Base-by-base conservation (phyloP, 2,797 vertebrate genomes). In the Zalophus californianus region DNA sequence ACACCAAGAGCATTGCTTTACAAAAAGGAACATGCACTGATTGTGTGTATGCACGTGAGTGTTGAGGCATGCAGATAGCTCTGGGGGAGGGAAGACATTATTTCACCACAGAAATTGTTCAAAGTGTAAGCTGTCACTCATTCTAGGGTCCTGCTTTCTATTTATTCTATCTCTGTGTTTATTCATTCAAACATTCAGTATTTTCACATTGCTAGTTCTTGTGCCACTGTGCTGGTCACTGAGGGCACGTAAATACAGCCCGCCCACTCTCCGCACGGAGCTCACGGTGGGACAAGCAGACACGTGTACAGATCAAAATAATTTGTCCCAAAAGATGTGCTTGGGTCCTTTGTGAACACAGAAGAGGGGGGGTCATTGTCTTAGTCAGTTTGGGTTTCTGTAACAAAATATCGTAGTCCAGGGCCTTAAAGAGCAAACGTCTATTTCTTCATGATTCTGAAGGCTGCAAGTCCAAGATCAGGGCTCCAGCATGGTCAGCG, bases 401-500 rank as follows among this genome's bases (percentile, higher is more conserved):
- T 3, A 35, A 14, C 21, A 38, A 27, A 5, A 14, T 14, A 12
- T 4, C 58, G 3, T 2, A 44, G 48, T 27, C 18, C 10, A 75
- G 44, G 44, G 13, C 4, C n/a, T 60, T 21, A 29, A 38, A 38
- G 11, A 52, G 13, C 32, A 38, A 21, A 29, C 21, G 18, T 25
- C 58, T 11, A 29, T 48, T 44, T 50, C 29, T 15, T 78, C 58
- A 7, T 3, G 0, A 12, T 48, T 58, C 60, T 14, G 50, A 41
- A 85, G 56, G 32, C 13, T 5, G 5, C 13, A 85, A 52, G 60
- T 5, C 50, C 21, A 66, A 68, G 60, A 15, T 64, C 21, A 35
- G 21, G 29, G 9, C 7, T 0, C 5, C 7, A 15, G n/a, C 4
- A 29, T 12, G 7, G 12, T 14, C 4, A 20, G 20, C 0, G 20